phyloP scores from a whole-genome alignment of 2,113 vertebrate genomes.

The Sula dactylatra region DNA sequence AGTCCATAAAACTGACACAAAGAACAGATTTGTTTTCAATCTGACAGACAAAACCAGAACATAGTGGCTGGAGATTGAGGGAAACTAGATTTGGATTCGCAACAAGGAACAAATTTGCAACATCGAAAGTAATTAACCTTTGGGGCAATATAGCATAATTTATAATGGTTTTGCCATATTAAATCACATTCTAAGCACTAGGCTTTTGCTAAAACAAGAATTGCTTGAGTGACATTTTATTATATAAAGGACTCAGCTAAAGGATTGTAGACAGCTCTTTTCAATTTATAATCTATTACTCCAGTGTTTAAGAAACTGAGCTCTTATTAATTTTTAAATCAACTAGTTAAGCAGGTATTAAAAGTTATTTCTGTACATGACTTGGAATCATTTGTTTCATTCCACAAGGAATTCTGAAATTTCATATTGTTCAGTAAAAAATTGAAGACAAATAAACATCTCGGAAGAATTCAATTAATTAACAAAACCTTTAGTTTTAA shows the following conservation, averaged over 20 bases:
- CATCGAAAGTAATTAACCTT: background rate
- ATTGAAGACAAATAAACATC: background rate
- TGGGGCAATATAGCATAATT: background rate
- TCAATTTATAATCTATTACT: background rate
- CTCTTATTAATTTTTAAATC: conserved; percentile 4
- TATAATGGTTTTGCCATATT: background rate
- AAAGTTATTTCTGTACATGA: background rate
- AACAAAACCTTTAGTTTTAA: background rate
- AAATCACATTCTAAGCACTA: background rate
- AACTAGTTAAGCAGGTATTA: background rate
- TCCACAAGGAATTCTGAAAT: background rate
- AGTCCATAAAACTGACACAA: background rate
- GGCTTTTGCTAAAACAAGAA: background rate
- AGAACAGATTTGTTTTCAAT: background rate
- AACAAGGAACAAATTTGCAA: background rate
- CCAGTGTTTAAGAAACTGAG: background rate
- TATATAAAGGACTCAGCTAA: background rate
- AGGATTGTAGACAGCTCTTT: background rate
- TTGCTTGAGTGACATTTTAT: background rate
- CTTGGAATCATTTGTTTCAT: background rate
- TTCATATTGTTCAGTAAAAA: background rate
- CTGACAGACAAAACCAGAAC: background rate
- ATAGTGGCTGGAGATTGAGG: background rate
- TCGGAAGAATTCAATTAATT: background rate
- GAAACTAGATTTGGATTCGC: background rate